Evolutionary conservation across 1,140 invertebrate species (phyloP), one percentile per base, ranked within the genome.

Genomic region (Phortica variegata): DNA sequence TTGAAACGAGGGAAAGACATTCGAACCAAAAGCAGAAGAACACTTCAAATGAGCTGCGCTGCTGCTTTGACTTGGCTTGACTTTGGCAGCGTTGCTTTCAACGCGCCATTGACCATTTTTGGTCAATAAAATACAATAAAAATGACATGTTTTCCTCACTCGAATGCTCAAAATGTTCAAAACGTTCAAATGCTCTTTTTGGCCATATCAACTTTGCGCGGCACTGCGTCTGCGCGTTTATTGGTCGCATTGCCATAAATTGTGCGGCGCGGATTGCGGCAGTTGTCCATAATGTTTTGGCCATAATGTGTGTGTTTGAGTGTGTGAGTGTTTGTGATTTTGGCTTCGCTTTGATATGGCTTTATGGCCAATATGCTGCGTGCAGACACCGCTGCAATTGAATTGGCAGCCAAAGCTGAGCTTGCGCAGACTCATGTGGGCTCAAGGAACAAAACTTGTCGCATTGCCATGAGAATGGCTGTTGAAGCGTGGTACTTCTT

Each of bases 401-500:
- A 12, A 40, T 17, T 33, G 46, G 23, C n/a, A n/a, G n/a, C n/a
- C n/a, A n/a, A n/a, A n/a, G n/a, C n/a, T n/a, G n/a, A 16, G 15
- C 40, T 47, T 21, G 43, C 34, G 43, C 44, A 43, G 47, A 59
- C 60, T 58, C 49, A 66, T 68, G 68, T 66, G 62, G 68, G 56
- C 55, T 66, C 55, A 61, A 71, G 62, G 68, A 66, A n/a, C n/a
- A n/a, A n/a, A n/a, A 71, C 66, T 70, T 54, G 62, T 66, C n/a
- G n/a, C 66, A 61, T 66, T 61, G 62, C 65, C 62, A 47, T 52
- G 58, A 57, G 41, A 39, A 52, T 44, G 38, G 37, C 33, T 26
- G n/a, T 26, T 26, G n/a, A 6, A 6, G 32, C 32, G 36, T 18
- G 21, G 37, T 7, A 23, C n/a, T n/a, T n/a, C n/a, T n/a, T n/a